phyloP scores from a whole-genome alignment of 2,797 vertebrate species.

The Malurus leucopterus region DNA sequence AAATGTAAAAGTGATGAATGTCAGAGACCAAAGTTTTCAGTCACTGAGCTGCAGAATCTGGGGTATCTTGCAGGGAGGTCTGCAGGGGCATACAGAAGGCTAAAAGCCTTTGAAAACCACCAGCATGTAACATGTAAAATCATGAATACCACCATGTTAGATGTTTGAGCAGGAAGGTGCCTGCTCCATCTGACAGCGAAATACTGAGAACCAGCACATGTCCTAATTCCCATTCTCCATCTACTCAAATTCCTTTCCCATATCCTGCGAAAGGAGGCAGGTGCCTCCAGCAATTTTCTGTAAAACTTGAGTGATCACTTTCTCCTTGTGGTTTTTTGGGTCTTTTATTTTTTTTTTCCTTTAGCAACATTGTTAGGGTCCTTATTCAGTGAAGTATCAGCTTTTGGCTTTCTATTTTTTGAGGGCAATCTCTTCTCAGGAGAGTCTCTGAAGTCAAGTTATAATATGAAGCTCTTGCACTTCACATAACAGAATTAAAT shows the following conservation, averaged over 20 bases:
- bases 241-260: neutral
- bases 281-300: neutral
- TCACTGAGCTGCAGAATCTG: neutral
- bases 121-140: no score
- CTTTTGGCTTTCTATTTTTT: neutral
- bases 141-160: no score
- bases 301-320: neutral
- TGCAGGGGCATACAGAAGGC: neutral
- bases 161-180: neutral
- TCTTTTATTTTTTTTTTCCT: neutral
- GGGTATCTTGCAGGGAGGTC: neutral
- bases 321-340: neutral
- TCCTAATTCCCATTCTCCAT: neutral
- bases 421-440: neutral
- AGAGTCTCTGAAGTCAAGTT: neutral
- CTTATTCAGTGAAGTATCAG: neutral
- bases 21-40: neutral
- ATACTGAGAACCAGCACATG: neutral
- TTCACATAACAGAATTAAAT: neutral
- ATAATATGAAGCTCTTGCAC: neutral
- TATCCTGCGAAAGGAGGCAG: neutral
- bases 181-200: neutral
- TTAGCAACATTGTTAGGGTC: neutral
- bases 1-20: neutral
- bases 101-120: neutral